Conservation (phyloP, 2,888 invertebrate genomes). For the Stenodera caucasica region DNA sequence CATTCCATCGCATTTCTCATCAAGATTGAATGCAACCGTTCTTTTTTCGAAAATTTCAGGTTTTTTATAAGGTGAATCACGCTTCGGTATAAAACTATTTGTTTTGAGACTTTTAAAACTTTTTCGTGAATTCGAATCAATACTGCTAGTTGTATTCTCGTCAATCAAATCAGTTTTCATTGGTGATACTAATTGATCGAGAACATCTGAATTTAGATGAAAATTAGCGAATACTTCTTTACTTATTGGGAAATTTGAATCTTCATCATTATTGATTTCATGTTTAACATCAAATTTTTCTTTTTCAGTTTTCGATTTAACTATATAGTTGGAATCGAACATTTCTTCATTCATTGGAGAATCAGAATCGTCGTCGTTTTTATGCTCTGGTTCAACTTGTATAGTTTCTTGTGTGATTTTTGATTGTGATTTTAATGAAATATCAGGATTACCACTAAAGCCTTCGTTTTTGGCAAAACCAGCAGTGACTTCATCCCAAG, state of each 20-base stretch:
- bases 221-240: constrained; percentile 37
- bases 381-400: neutral
- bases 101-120: constrained; percentile 19
- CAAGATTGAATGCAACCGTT: constrained; percentile 1
- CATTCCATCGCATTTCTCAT: too few relatives aligned
- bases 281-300: constrained; percentile 25
- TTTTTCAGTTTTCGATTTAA: constrained; percentile 11
- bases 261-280: constrained; percentile 26
- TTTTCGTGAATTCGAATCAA: constrained; percentile 18
- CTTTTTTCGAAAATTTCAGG: neutral
- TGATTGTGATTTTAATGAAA: too few relatives aligned
- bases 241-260: constrained; percentile 40
- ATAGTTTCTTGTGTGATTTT: neutral
- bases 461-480: neutral
- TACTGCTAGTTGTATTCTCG: neutral
- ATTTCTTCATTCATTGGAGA: neutral
- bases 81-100: constrained; percentile 11
- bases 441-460: too few relatives aligned
- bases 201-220: constrained; percentile 29
- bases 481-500: constrained; percentile 1
- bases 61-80: constrained; percentile 25
- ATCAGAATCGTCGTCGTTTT: neutral
- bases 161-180: constrained; percentile 29
- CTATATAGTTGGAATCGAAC: neutral
- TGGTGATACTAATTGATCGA: constrained; percentile 26